Base-by-base conservation (phyloP, 35 echinoderm and acorn worm species). In the Strongylocentrotus purpuratus region DNA sequence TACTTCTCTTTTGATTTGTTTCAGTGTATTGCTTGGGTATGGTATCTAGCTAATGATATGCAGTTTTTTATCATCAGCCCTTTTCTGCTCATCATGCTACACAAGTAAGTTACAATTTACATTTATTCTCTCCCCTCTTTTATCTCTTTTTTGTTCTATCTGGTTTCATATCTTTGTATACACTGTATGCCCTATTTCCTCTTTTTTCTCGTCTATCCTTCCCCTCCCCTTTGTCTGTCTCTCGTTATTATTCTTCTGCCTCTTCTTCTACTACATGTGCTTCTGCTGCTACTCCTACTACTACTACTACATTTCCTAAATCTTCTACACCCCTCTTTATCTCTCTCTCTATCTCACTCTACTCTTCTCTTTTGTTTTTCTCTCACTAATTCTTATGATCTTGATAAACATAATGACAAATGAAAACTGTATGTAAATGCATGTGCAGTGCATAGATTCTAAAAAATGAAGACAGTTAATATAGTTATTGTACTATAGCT, bases 41-140 rank as follows among this genome's bases (percentile, higher is more conserved):
- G 98, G 98, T 99, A 99, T 89, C 61, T 99, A 70, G 98, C 98
- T 87, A 99, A 99, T 94, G 96, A 96, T 70, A 96, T 97, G 96
- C 98, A 99, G 88, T 99, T 97, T 48, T 97, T 94, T 85, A 93
- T 97, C 94, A 96, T 99, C 86, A 99, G 98, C 45, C 96, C 96
- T 8, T 31, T 99, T 22, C 32, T 97, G 5, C 91, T 99, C 14
- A 50, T 97, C 28, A 92, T 95, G 3, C 78, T 97, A 9, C 96
- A 96, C 87, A 85, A 85, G 98, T 99, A 94, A 96, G 98, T 96
- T 41, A 45, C 4, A 46, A 1, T 46, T 65, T 31, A 35, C 47
- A 4, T 46, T 88, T 85, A 94, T 13, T 95, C 33, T n/a, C 20
- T 86, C 93, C 0, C 46, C 55, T 0, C 88, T 59, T 12, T 0